Conservation (phyloP, 1,140 invertebrate genomes). For the Orchestia grillus region DNA sequence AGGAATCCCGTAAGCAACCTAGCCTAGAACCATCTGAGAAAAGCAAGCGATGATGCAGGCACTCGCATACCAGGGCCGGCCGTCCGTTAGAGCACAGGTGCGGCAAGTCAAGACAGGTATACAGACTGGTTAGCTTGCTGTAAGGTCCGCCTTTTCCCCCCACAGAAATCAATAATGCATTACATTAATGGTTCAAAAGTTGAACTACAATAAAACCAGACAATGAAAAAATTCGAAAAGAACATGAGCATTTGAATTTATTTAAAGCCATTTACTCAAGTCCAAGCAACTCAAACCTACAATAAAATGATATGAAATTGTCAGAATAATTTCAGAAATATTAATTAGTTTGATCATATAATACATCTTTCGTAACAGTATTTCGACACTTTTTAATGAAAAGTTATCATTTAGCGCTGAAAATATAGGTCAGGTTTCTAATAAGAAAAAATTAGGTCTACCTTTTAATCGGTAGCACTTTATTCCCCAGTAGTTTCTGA, state of each 20-base stretch:
- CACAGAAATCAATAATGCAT: neutral
- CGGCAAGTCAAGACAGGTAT: neutral
- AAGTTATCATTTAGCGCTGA: neutral
- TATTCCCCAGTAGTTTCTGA: no score
- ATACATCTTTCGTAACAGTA: neutral
- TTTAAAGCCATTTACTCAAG: neutral
- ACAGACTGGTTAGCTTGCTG: neutral
- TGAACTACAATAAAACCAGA: neutral
- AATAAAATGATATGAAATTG: neutral
- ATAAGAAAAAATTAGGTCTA: neutral
- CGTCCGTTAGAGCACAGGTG: neutral
- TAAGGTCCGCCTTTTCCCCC: neutral
- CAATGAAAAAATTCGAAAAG: neutral
- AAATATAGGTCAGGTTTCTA: neutral
- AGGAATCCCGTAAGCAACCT: neutral
- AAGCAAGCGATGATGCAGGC: neutral
- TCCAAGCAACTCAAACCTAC: neutral
- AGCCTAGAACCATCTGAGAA: neutral
- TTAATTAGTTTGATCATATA: neutral
- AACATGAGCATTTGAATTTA: neutral
- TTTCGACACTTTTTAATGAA: neutral
- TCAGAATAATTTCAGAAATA: neutral
- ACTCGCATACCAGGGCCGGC: neutral
- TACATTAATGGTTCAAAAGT: no score
- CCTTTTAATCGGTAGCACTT: no score